Evolutionary conservation across 2,797 vertebrate species (phyloP).

Genomic region (Moxostoma hubbsi): DNA sequence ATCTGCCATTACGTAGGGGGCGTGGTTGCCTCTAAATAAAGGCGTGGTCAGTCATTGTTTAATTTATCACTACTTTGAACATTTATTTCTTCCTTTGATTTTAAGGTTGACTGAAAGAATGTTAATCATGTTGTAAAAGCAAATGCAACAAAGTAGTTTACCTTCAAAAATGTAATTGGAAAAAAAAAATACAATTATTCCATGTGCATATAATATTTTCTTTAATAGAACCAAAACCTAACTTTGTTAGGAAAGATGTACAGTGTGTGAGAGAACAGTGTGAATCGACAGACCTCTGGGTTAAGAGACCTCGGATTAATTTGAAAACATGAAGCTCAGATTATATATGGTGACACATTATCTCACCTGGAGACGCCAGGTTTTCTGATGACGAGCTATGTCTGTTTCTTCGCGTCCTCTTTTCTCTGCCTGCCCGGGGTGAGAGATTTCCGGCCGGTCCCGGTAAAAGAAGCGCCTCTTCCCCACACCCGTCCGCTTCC

Average conservation of each 20-base stretch:
- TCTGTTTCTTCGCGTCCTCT: constrained; percentile 69
- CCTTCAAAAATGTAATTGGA: no score
- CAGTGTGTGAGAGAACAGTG: no score
- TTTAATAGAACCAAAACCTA: no score
- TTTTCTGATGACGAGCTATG: constrained; percentile 80
- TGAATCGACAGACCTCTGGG: no score
- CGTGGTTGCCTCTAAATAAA: neutral
- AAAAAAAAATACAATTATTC: no score
- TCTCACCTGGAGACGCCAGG: constrained; percentile 76
- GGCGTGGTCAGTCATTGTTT: neutral
- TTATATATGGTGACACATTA: neutral
- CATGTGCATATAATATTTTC: no score
- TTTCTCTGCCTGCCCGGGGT: constrained; percentile 65
- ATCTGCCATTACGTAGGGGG: neutral
- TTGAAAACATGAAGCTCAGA: neutral
- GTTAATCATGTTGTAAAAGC: no score
- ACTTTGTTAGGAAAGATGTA: no score
- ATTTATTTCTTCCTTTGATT: no score
- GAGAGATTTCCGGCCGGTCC: constrained; percentile 69
- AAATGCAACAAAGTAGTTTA: no score
- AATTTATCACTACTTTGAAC: neutral
- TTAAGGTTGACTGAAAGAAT: no score
- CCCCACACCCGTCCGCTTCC: constrained; percentile 77
- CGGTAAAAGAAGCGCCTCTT: constrained; percentile 78
- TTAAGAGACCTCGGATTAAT: constrained; percentile 6